Conservation (phyloP, 2,888 invertebrate species). For the Xestia rhomboidea region DNA sequence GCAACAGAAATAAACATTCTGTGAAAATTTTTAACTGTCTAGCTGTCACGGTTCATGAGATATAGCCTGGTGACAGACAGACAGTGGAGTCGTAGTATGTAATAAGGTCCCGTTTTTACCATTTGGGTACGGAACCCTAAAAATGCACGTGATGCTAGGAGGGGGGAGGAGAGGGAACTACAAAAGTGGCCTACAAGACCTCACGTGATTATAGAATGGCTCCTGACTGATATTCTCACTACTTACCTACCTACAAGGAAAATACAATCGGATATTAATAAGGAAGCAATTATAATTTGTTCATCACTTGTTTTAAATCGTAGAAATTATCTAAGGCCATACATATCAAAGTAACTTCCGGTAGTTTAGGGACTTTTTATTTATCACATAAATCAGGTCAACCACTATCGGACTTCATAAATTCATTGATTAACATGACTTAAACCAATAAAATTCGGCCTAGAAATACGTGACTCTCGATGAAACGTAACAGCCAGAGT, state of each 20-base stretch:
- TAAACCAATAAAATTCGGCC: conserved; percentile 24
- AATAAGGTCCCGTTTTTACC: no score
- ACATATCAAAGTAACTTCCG: neutral
- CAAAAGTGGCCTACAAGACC: no score
- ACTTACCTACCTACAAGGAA: neutral
- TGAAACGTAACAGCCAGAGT: neutral
- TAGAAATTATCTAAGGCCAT: neutral
- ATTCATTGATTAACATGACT: conserved; percentile 4
- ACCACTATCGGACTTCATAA: neutral
- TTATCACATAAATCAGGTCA: conserved; percentile 9
- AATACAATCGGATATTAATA: neutral
- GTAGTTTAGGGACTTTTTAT: conserved; percentile 14
- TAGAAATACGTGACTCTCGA: conserved; percentile 1
- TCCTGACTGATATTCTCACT: neutral
- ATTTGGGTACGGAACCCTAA: no score
- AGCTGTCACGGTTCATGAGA: no score
- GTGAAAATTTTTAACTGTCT: no score
- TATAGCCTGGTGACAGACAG: no score
- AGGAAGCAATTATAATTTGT: neutral
- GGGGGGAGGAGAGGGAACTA: no score
- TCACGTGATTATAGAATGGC: no score
- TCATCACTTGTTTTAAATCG: neutral
- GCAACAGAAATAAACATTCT: no score
- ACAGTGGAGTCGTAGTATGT: no score
- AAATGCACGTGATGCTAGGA: no score